phyloP scores from a whole-genome alignment of 2,797 vertebrate species.

The Psittacula echo region DNA sequence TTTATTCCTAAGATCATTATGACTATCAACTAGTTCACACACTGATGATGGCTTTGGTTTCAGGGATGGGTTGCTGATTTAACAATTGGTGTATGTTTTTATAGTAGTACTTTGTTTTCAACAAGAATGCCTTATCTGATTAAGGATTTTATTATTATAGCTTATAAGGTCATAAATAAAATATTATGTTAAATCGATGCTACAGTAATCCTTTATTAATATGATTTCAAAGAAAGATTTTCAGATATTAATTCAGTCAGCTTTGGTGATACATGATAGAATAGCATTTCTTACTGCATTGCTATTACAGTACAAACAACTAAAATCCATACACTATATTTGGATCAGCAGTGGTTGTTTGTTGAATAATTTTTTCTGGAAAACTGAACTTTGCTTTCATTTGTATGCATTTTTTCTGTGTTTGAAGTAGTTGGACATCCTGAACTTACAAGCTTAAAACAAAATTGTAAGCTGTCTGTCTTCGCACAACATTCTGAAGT shows the following conservation, averaged over 20 bases:
- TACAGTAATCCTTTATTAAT: constrained; percentile 20
- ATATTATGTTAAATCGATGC: constrained; percentile 29
- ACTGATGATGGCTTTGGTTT: neutral
- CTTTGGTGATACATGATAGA: neutral
- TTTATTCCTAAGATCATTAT: neutral
- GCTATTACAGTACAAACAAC: neutral
- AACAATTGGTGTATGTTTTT: neutral
- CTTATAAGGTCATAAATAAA: constrained; percentile 36
- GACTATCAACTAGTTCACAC: neutral
- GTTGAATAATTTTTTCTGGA: neutral
- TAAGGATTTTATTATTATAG: neutral
- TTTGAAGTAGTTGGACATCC: neutral
- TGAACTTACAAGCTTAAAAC: neutral
- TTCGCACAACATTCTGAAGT: neutral
- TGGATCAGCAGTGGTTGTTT: neutral
- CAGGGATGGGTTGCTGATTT: neutral
- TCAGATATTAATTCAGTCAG: constrained; percentile 7
- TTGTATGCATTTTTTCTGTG: neutral
- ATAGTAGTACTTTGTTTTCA: neutral
- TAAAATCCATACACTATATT: neutral
- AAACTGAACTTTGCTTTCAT: neutral
- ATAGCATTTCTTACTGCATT: neutral
- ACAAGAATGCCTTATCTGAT: neutral
- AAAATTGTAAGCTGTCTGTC: neutral
- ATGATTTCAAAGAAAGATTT: constrained; percentile 37